These are phyloP conservation scores for Leptura quadrifasciata DNA, from an alignment of 2,888 invertebrate genomes.

Conservation along the genomic window DNA sequence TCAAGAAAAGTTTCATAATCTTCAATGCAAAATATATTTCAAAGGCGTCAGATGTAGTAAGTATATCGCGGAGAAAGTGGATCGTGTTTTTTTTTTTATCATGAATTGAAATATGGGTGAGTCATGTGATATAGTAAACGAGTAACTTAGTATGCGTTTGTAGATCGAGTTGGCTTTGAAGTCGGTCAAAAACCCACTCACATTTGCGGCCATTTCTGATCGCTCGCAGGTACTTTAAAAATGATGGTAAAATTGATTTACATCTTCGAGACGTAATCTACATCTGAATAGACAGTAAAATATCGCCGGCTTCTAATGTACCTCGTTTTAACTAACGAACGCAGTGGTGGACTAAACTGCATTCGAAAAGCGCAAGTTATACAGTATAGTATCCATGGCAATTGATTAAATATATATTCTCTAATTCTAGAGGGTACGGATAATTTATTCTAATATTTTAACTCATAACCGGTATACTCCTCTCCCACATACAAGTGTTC, in stretches of 20 bases:
- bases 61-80: slow-evolving; percentile 28
- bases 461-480: too few species aligned
- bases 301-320: background rate
- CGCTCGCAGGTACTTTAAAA: slow-evolving; percentile 14
- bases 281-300: background rate
- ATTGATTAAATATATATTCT: too few species aligned
- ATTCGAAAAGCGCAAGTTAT: too few species aligned
- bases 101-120: background rate
- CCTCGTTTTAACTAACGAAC: too few species aligned
- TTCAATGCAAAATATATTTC: background rate
- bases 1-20: background rate
- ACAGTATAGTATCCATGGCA: too few species aligned
- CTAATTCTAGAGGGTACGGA: too few species aligned
- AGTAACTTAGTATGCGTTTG: slow-evolving; percentile 25
- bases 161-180: slow-evolving; percentile 23
- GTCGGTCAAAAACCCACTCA: slow-evolving; percentile 25
- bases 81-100: slow-evolving; percentile 8
- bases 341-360: too few species aligned
- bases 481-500: too few species aligned
- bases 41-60: background rate
- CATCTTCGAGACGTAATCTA: slow-evolving; percentile 7
- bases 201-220: slow-evolving; percentile 14
- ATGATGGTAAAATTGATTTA: slow-evolving; percentile 26
- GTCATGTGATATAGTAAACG: slow-evolving; percentile 18
- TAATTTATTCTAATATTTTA: too few species aligned